Conservation (phyloP, 2,797 vertebrate species). For the Dendrocincla tyrannina region DNA sequence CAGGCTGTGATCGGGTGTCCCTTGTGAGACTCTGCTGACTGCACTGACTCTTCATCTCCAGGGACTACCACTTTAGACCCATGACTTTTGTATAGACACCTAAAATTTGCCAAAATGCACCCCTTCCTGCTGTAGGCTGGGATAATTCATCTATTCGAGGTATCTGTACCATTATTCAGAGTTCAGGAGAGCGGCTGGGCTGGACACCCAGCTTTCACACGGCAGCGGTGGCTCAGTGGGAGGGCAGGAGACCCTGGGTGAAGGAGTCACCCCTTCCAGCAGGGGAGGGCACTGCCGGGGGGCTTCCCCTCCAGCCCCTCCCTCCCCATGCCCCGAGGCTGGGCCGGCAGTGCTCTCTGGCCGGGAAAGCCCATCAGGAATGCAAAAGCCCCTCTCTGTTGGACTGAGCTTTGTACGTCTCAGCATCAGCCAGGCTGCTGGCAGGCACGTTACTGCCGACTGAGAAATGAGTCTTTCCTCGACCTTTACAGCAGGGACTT, state of each 20-base stretch:
- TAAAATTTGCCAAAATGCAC: neutral
- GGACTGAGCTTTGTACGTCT: neutral
- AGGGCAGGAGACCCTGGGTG: fast-evolving
- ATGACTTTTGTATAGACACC: fast-evolving
- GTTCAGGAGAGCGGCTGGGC: fast-evolving
- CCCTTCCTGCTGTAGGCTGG: neutral
- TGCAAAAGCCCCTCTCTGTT: neutral
- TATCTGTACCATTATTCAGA: too few species aligned
- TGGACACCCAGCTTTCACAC: neutral
- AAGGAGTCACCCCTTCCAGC: fast-evolving
- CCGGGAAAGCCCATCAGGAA: conserved; percentile 24
- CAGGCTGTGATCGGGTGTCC: neutral
- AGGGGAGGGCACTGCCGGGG: fast-evolving
- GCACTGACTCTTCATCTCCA: neutral
- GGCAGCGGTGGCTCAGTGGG: fast-evolving
- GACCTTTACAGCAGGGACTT: neutral
- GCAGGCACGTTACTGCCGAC: neutral
- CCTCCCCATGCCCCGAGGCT: too few species aligned
- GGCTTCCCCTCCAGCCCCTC: too few species aligned
- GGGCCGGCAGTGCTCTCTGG: fast-evolving
- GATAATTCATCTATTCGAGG: neutral
- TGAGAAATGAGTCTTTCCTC: neutral
- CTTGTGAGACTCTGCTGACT: neutral
- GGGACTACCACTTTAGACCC: neutral
- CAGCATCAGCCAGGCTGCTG: neutral